Evolutionary conservation across 2,797 vertebrate genomes (phyloP), one percentile per base, ranked within the genome.

Genomic region (Gymnopithys bicolor): DNA sequence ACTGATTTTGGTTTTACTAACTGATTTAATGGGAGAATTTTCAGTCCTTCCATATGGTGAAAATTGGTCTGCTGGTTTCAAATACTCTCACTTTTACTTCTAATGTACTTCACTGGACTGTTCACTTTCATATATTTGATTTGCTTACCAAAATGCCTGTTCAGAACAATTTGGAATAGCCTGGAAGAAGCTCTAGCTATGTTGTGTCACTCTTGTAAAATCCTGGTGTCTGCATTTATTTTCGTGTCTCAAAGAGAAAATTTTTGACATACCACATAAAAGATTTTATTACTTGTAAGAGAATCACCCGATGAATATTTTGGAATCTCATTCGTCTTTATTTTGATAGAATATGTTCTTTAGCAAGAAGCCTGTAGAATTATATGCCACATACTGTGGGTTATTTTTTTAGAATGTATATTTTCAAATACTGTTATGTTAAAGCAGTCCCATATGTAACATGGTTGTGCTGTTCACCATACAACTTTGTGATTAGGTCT

Each of bases 1-100:
- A 58, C 41, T 93, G 52, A 41, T 88, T 94, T 94, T 83, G 69
- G 14, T 86, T 91, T 95, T 95, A 27, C 89, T 84, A 75, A 78
- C 76, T 93, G 78, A 94, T 89, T 78, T 93, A 89, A 92, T 96
- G 92, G 60, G 37, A 91, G 45, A 92, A 89, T 94, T 93, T 92
- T 82, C 45, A 90, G 43, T 68, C 39, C 15, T 89, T 68, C 49
- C 5, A 0, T 66, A 19, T 45, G 3, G 39, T 95, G 71, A 83
- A 94, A 82, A 62, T 58, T 39, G 33, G 11, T 82, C 52, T 0
- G 0, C 56, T 91, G 76, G 32, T 13, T 96, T 94, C 85, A 91
- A 96, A 19, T 92, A 76, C 51, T 93, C 7, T 55, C 14, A 39
- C 25, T 82, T 90, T 64, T 73, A 51, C 49, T 85, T 69, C 64